Evolutionary conservation across 2,888 invertebrate species (phyloP).

Genomic region (Diabrotica balteata): DNA sequence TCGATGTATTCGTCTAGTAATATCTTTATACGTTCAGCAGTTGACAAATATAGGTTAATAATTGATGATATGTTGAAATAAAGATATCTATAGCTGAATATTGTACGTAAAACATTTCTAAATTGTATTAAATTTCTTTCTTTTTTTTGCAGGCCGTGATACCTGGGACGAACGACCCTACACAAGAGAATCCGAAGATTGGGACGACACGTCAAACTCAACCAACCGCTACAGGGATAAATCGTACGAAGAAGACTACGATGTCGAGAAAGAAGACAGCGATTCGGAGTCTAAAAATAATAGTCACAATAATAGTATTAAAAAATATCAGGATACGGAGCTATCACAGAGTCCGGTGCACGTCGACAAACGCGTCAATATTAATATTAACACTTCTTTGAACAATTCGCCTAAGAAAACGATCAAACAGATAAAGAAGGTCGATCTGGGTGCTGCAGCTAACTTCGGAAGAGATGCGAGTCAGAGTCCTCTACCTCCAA

Average conservation of each 20-base stretch:
- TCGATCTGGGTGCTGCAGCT: slow-evolving; percentile 74
- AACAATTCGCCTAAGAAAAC: slow-evolving; percentile 58
- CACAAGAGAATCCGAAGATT: slow-evolving; percentile 51
- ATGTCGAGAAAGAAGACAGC: slow-evolving; percentile 73
- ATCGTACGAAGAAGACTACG: slow-evolving; percentile 66
- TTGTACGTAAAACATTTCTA: not conserved
- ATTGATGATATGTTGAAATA: no score
- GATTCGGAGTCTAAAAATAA: slow-evolving; percentile 68
- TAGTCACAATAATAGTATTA: slow-evolving; percentile 42
- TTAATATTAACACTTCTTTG: slow-evolving; percentile 60
- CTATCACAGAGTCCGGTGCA: slow-evolving; percentile 37
- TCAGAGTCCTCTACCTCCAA: slow-evolving; percentile 52
- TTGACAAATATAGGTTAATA: no score
- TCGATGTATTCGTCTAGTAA: no score
- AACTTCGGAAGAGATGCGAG: slow-evolving; percentile 67
- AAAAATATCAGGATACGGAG: slow-evolving; percentile 51
- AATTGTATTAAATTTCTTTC: not conserved
- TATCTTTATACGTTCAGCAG: no score
- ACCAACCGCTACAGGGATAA: slow-evolving; percentile 53
- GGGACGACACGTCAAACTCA: slow-evolving; percentile 49
- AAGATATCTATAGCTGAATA: no score
- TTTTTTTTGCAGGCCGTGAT: slow-evolving; percentile 46
- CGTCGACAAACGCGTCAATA: slow-evolving; percentile 57
- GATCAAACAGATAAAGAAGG: slow-evolving; percentile 63
- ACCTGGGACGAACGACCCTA: slow-evolving; percentile 56